phyloP scores from a whole-genome alignment of 1,140 invertebrate species.

The Plectrocnemia conspersa region DNA sequence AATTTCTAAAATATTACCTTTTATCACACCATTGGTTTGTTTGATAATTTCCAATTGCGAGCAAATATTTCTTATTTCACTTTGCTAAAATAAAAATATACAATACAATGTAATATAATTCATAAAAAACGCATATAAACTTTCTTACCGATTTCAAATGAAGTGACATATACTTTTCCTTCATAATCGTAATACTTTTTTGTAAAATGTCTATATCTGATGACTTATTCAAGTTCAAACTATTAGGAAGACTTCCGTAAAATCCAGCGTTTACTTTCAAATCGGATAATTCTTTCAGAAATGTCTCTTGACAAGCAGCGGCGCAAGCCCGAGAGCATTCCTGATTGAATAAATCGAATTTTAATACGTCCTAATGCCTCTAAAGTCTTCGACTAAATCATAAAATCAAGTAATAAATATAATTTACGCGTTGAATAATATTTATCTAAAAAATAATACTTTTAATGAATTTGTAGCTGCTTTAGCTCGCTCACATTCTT shows the following conservation, averaged over 20 bases:
- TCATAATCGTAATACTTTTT: background rate
- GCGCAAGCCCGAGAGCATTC: background rate
- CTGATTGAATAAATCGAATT: slow-evolving; percentile 8
- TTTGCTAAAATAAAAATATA: slow-evolving; percentile 3
- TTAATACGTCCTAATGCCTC: background rate
- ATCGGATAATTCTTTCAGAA: slow-evolving; percentile 5
- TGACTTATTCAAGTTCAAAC: background rate
- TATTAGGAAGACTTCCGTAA: slow-evolving; percentile 1
- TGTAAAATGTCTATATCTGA: background rate
- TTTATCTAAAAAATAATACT: slow-evolving; percentile 2
- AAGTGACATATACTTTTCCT: slow-evolving; percentile 1
- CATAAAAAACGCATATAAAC: slow-evolving; percentile 3
- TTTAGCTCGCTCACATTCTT: slow-evolving; percentile 7
- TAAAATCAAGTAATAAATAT: background rate
- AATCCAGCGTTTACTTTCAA: slow-evolving; percentile 3
- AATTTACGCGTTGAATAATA: background rate
- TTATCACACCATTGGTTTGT: background rate
- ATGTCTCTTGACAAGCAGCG: background rate
- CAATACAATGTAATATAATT: background rate
- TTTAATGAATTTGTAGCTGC: background rate
- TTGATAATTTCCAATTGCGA: slow-evolving; percentile 1
- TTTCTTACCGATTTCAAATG: background rate
- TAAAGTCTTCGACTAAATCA: slow-evolving; percentile 6
- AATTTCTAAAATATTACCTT: background rate
- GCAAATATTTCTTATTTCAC: slow-evolving; percentile 1